These are phyloP conservation scores for Amiota communis DNA, from an alignment of 2,888 invertebrate species.

Conservation along the genomic window DNA sequence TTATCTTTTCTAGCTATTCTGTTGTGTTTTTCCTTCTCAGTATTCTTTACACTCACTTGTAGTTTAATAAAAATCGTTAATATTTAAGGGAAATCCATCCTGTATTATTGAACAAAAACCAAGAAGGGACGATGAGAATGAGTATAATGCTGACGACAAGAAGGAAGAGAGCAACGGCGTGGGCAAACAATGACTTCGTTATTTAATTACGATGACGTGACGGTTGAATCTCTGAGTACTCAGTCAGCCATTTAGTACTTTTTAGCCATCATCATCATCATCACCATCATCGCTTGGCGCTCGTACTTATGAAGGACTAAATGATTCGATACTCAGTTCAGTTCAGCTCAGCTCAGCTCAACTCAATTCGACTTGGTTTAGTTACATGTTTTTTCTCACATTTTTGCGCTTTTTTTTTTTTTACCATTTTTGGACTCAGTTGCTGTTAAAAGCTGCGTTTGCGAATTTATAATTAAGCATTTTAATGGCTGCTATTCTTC, in stretches of 20 bases:
- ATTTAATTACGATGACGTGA: slow-evolving; percentile 55
- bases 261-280: background rate
- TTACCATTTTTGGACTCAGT: slow-evolving; percentile 23
- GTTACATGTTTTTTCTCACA: slow-evolving; percentile 32
- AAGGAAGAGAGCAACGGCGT: background rate
- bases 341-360: background rate
- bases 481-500: slow-evolving; percentile 69
- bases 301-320: too few species aligned
- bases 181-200: slow-evolving; percentile 50
- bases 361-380: background rate
- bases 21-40: too few species aligned
- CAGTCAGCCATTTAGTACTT: slow-evolving; percentile 4
- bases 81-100: background rate
- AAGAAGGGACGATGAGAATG: background rate
- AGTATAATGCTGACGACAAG: background rate
- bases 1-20: too few species aligned
- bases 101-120: background rate
- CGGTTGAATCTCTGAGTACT: slow-evolving; percentile 32
- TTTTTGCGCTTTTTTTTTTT: slow-evolving; percentile 23
- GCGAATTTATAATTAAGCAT: slow-evolving; percentile 71
- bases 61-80: background rate
- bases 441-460: slow-evolving; percentile 55
- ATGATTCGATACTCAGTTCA: background rate
- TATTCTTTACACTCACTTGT: too few species aligned
- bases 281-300: background rate